These are phyloP conservation scores for Euwallacea fornicatus DNA, from an alignment of 1,140 invertebrate species.

Conservation along the genomic window DNA sequence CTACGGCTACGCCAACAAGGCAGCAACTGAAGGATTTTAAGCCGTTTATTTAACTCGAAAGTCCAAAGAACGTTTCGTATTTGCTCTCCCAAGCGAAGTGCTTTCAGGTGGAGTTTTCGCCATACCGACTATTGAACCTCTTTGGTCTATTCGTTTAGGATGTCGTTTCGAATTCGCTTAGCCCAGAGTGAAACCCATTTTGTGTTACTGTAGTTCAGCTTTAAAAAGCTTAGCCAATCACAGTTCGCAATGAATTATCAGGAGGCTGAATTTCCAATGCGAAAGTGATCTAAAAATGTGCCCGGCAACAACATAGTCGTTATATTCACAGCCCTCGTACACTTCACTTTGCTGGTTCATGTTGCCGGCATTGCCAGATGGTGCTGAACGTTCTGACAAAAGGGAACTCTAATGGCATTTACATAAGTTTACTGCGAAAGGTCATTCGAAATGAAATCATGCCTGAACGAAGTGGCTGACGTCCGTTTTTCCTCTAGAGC, in stretches of 20 bases:
- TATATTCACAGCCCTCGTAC: slow-evolving; percentile 26
- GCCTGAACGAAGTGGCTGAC: too few relatives aligned
- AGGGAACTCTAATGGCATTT: not conserved
- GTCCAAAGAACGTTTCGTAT: slow-evolving; percentile 25
- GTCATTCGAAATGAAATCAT: too few relatives aligned
- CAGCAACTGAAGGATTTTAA: slow-evolving; percentile 25
- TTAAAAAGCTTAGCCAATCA: slow-evolving; percentile 7
- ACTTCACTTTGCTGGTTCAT: slow-evolving; percentile 14
- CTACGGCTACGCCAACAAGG: slow-evolving; percentile 19
- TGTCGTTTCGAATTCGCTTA: not conserved
- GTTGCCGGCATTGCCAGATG: slow-evolving; percentile 8
- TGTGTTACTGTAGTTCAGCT: not conserved
- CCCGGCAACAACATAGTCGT: slow-evolving; percentile 16
- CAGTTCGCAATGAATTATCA: slow-evolving; percentile 7
- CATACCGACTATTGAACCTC: not conserved
- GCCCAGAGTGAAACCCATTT: not conserved
- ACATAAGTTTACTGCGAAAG: too few relatives aligned
- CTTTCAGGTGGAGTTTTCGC: slow-evolving; percentile 20
- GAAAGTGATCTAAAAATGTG: slow-evolving; percentile 13
- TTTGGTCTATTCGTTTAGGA: not conserved
- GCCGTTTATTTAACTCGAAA: slow-evolving; percentile 24
- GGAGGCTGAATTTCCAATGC: not conserved
- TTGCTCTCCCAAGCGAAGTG: slow-evolving; percentile 25
- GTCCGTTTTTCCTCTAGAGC: too few relatives aligned
- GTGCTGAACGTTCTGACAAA: not conserved